Evolutionary conservation across 2,888 invertebrate species (phyloP), one percentile per base, ranked within the genome.

Genomic region (Silvanus unidentatus): DNA sequence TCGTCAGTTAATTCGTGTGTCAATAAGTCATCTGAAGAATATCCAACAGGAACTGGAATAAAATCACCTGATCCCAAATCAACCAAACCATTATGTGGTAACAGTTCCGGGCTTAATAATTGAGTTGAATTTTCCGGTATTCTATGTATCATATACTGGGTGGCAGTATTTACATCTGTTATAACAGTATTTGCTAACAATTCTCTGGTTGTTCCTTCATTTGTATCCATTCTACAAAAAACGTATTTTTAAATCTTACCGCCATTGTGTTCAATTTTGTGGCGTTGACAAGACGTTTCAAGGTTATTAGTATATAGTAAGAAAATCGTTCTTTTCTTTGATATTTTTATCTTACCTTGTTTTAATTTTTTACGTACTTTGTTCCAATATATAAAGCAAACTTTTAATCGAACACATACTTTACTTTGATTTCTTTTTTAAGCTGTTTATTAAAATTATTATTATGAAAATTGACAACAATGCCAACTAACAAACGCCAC

Each of bases 1-100:
- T 81, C 80, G 64, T 81, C 77, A 8, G 76, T 75, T 40, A 77
- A 64, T 54, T 75, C 74, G 50, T 72, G 71, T 6, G 68, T 55
- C 16, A 73, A 52, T 36, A 73, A 54, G 52, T 71, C 70, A 41
- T 72, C 73, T 12, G 71, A 68, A 22, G 68, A 58, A 52, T 73
- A 72, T 52, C 66, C 66, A 35, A 67, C 68, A 29, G 71, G 71
- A 11, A 71, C 72, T 32, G 71, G 71, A 14, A 72, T 70, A 54
- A 70, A 71, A 57, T 72, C 71, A 37, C 63, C 68, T 40, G 62
- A 64, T n/a, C 61, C 68, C 40, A 71, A 60, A 57, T 71, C 71
- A 9, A 73, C 72, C 27, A 72, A 52, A 16, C 71, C 69, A 54
- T 66, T 68, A 45, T 69, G 69, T 39, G 69, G 66, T 35, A 72